Evolutionary conservation across 1,140 invertebrate species (phyloP), one percentile per base, ranked within the genome.

Genomic region (Procambarus clarkii): DNA sequence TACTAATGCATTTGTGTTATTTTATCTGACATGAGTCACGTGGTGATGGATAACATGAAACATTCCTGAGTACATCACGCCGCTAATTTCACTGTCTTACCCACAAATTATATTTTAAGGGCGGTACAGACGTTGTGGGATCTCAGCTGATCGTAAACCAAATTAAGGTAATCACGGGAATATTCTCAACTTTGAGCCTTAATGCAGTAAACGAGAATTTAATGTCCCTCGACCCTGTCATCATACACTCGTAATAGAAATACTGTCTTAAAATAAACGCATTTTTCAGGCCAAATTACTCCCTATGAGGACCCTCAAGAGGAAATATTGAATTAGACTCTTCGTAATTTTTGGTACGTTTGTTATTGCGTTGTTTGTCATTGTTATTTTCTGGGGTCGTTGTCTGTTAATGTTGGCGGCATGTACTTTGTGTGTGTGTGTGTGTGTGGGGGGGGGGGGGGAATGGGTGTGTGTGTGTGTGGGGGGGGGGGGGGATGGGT

Each of bases 161-260:
- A 34, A 74, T 74, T 74, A 74, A 74, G 69, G 24, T 34, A 74
- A 74, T 74, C 69, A 34, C 8, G 69, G 34, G 69, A 74, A 74
- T 74, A 74, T 74, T 74, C 21, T 15, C 69, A 74, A 74, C 69
- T 24, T 34, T 74, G 69, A n/a, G 24, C 64, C 64, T 11, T 69
- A 69, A 18, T 69, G 18, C 69, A 74, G 69, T 34, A 74, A 74
- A 74, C 69, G 69, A 74, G 69, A 74, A 74, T 74, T 74, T 74
- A 74, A 74, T 74, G 69, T 74, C 24, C 69, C 24, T 5, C 69
- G 24, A 74, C 69, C 69, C 69, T 74, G 69, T 74, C 69, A 74
- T 74, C 69, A 74, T 34, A 74, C 69, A 74, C 69, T 74, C 69
- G 24, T 74, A 74, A 74, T 74, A 74, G n/a, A 74, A 74, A 74